Evolutionary conservation across 2,888 invertebrate genomes (phyloP).

Genomic region (Andrena fulva): DNA sequence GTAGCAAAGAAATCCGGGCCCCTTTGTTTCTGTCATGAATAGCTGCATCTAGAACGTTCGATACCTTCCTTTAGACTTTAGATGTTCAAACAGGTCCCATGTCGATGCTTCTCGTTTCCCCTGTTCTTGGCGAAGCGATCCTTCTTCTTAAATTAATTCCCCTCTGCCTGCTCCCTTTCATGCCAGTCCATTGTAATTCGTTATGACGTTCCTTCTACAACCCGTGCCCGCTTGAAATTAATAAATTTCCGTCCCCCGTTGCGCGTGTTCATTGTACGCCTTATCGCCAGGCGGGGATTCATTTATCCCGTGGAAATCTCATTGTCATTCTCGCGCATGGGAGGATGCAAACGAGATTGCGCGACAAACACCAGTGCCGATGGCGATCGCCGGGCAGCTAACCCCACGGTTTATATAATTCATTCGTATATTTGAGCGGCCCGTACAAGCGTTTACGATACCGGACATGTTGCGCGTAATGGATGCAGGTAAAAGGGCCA

Average conservation of each 20-base stretch:
- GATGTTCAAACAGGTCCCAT: not conserved
- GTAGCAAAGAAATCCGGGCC: conserved; percentile 14
- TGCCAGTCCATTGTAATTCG: not conserved
- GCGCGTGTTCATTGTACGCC: conserved; percentile 42
- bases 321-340: conserved; percentile 43
- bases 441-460: conserved; percentile 35
- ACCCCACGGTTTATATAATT: conserved; percentile 42
- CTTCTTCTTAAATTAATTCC: conserved; percentile 19
- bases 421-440: conserved; percentile 44
- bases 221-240: conserved; percentile 3
- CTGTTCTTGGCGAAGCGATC: not conserved
- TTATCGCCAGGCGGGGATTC: conserved; percentile 31
- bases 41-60: conserved; percentile 3
- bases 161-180: not conserved
- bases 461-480: conserved; percentile 37
- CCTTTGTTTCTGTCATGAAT: conserved; percentile 28
- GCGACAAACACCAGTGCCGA: conserved; percentile 20
- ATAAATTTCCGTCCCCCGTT: conserved; percentile 32
- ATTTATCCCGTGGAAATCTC: conserved; percentile 41
- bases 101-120: not conserved
- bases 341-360: conserved; percentile 49
- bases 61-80: not conserved
- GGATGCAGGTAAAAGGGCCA: conserved; percentile 18
- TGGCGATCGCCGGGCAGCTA: conserved; percentile 8
- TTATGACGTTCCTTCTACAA: not conserved